Conservation (phyloP, 2,888 invertebrate genomes). For the Ophraella communa region DNA sequence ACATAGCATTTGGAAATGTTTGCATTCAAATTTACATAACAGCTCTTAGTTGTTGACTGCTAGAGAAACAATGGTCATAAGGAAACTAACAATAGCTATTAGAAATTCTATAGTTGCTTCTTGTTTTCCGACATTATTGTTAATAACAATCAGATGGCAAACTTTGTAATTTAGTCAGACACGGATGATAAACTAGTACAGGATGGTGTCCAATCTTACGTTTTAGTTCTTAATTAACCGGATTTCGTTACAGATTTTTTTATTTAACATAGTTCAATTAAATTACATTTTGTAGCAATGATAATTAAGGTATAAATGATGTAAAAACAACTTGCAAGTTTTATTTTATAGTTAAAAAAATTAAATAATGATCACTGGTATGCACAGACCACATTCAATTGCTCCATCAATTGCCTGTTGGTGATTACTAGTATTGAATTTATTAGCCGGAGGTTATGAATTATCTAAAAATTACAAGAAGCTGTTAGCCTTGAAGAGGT, state of each 20-base stretch:
- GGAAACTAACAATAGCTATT: neutral
- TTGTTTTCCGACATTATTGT: neutral
- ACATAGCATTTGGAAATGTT: neutral
- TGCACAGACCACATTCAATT: neutral
- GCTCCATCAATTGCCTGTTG: neutral
- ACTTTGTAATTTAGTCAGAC: neutral
- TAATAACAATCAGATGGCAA: neutral
- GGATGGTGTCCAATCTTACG: too few species aligned
- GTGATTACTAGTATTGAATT: neutral
- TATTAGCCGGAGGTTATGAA: neutral
- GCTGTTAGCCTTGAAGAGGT: constrained; percentile 1
- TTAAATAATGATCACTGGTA: neutral
- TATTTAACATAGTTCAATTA: too few species aligned
- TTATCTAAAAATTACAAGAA: neutral
- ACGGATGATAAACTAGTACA: neutral
- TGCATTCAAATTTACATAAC: neutral
- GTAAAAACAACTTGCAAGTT: too few species aligned
- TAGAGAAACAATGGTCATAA: neutral
- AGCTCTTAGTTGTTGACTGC: neutral
- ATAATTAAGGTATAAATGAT: too few species aligned
- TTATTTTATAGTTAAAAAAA: too few species aligned
- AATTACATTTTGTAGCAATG: too few species aligned
- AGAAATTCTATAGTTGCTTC: neutral
- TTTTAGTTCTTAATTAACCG: too few species aligned
- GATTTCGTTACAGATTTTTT: too few species aligned